These are phyloP conservation scores for Amblyteles armatorius DNA, from an alignment of 2,888 invertebrate species.

Conservation along the genomic window DNA sequence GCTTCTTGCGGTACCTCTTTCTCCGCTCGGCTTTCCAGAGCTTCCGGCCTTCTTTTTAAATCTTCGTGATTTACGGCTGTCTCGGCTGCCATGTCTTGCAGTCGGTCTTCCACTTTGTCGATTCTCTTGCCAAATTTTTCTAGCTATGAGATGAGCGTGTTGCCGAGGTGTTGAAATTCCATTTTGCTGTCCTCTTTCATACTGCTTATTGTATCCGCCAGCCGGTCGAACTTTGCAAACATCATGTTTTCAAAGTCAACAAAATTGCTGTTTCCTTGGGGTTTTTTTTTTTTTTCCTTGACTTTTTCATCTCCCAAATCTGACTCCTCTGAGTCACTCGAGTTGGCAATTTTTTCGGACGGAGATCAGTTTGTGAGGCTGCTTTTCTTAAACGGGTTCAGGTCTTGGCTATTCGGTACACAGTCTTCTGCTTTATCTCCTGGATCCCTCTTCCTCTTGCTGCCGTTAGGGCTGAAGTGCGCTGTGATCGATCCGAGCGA, in stretches of 20 bases:
- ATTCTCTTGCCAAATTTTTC: constrained; percentile 22
- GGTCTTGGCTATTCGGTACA: constrained; percentile 10
- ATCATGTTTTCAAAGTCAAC: background rate
- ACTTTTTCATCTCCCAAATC: background rate
- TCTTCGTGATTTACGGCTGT: constrained; percentile 1
- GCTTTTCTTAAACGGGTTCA: constrained; percentile 22
- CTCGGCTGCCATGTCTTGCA: background rate
- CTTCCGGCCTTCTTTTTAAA: constrained; percentile 7
- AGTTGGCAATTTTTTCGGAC: background rate
- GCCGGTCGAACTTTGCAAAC: background rate
- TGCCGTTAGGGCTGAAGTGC: constrained; percentile 11
- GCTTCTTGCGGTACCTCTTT: background rate
- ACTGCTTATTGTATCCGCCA: constrained; percentile 11
- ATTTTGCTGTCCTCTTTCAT: constrained; percentile 6
- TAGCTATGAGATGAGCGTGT: constrained; percentile 1
- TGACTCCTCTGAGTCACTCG: background rate
- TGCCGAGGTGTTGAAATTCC: background rate
- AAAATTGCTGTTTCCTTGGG: background rate
- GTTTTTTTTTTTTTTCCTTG: background rate
- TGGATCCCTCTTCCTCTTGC: constrained; percentile 8
- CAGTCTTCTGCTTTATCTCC: background rate
- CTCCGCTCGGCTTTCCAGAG: constrained; percentile 5
- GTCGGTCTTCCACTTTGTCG: background rate
- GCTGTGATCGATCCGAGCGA: constrained; percentile 4
- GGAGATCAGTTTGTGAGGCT: background rate